These are phyloP conservation scores for Erannis defoliaria DNA, from an alignment of 2,888 invertebrate genomes.

Conservation along the genomic window DNA sequence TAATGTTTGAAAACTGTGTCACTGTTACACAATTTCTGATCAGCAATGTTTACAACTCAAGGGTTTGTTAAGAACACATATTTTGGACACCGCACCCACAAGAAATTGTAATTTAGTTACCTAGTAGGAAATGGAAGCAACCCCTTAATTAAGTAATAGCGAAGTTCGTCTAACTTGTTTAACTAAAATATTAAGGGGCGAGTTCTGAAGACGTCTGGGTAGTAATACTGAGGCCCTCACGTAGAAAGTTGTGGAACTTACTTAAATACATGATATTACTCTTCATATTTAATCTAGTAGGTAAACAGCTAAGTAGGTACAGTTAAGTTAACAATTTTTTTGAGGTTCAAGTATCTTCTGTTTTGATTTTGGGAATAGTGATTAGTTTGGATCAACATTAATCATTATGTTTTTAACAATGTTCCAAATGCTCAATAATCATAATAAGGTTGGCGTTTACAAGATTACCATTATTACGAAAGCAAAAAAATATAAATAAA, in stretches of 20 bases:
- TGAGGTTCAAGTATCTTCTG: no score
- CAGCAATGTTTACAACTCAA: slow-evolving; percentile 1
- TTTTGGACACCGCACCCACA: slow-evolving; percentile 29
- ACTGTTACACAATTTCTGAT: neutral
- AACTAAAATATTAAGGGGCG: slow-evolving; percentile 53
- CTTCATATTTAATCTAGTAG: slow-evolving; percentile 12
- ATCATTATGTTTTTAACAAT: no score
- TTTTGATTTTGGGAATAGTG: no score
- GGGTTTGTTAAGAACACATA: slow-evolving; percentile 19
- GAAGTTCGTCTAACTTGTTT: slow-evolving; percentile 53
- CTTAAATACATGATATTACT: slow-evolving; percentile 17
- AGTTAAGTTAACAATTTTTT: no score
- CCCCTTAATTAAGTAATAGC: slow-evolving; percentile 52
- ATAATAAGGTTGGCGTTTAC: no score
- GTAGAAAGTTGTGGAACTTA: no score
- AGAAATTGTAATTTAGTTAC: slow-evolving; percentile 43
- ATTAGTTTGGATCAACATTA: no score
- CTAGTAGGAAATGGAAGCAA: slow-evolving; percentile 42
- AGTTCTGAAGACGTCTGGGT: slow-evolving; percentile 44
- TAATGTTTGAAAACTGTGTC: neutral
- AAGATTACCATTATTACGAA: no score
- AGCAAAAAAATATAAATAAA: no score
- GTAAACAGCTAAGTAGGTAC: slow-evolving; percentile 9
- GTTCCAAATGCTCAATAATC: no score
- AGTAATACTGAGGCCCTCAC: slow-evolving; percentile 35